Evolutionary conservation across 2,888 invertebrate genomes (phyloP).

Genomic region (Scrobipalpa costella): DNA sequence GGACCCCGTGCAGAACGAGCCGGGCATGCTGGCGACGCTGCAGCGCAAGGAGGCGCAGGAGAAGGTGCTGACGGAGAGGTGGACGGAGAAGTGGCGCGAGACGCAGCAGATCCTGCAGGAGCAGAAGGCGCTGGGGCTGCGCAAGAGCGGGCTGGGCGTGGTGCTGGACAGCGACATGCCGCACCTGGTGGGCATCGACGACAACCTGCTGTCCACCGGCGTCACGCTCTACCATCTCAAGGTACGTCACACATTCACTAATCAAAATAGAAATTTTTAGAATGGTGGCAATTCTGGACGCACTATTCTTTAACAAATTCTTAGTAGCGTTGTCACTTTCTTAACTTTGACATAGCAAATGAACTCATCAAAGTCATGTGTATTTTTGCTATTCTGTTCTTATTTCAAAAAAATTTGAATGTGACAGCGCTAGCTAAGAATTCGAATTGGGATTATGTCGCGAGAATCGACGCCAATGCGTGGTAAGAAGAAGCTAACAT

Average conservation of each 20-base stretch:
- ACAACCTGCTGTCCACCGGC: conserved; percentile 93
- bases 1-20: conserved; percentile 79
- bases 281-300: too few relatives aligned
- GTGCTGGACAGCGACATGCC: conserved; percentile 95
- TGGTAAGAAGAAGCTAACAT: too few relatives aligned
- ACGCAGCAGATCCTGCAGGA: conserved; percentile 94
- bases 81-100: conserved; percentile 96
- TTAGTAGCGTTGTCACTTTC: too few relatives aligned
- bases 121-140: conserved; percentile 91
- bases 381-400: too few relatives aligned
- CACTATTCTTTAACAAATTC: too few relatives aligned
- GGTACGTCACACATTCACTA: conserved; percentile 70
- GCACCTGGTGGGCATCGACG: conserved; percentile 95
- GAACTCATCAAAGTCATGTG: too few relatives aligned
- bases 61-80: conserved; percentile 93
- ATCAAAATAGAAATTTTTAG: too few relatives aligned
- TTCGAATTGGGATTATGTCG: too few relatives aligned
- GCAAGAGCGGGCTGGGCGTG: conserved; percentile 94
- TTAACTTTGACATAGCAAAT: too few relatives aligned
- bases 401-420: too few relatives aligned
- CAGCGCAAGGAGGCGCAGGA: conserved; percentile 95
- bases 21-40: conserved; percentile 89
- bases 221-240: conserved; percentile 95
- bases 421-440: too few relatives aligned
- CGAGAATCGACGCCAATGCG: too few relatives aligned